Base-by-base conservation (phyloP, 2,113 vertebrate species). In the Rhinopithecus roxellana region DNA sequence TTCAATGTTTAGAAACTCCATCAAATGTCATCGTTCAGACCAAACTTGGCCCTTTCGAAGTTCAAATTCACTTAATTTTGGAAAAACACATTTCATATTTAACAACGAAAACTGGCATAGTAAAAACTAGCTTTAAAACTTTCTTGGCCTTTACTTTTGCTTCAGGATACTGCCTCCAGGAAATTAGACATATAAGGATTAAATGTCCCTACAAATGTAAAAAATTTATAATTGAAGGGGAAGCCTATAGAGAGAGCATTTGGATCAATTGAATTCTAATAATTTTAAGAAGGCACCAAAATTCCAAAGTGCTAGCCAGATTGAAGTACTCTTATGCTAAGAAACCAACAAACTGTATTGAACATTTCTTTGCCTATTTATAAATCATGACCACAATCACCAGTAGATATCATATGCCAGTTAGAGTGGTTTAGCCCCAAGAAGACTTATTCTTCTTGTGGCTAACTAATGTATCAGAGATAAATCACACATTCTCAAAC, bases 11-110 rank as follows among this genome's bases (percentile, higher is more conserved):
- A 97, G 96, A 96, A 95, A 97, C 92, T 57, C 96, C 95, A 96
- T 93, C 88, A 94, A 48, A 84, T 98, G 96, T 97, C 96, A 96
- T 95, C 82, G 91, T 95, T 98, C 84, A 92, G 90, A 83, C 92
- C 38, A 67, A 96, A 96, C 88, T 92, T 89, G 95, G 88, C 81
- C 85, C 81, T 69, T 97, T n/a, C 85, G 59, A 97, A 78, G 92
- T 98, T 96, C 94, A 69, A 96, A 96, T 95, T 97, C 96, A 93
- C 85, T 98, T 97, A 78, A 95, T 93, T 97, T 96, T 96, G 86
- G 89, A 94, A 97, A 97, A 97, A 95, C 85, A 97, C 30, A 74
- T 86, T 97, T 97, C 81, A 69, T 30, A 67, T 96, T 97, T 90
- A 96, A 96, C 77, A 95, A 89, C 6, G 94, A 97, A 88, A 82